These are phyloP conservation scores for Sarcophaga subvicina DNA, from an alignment of 2,888 invertebrate genomes.

Conservation along the genomic window DNA sequence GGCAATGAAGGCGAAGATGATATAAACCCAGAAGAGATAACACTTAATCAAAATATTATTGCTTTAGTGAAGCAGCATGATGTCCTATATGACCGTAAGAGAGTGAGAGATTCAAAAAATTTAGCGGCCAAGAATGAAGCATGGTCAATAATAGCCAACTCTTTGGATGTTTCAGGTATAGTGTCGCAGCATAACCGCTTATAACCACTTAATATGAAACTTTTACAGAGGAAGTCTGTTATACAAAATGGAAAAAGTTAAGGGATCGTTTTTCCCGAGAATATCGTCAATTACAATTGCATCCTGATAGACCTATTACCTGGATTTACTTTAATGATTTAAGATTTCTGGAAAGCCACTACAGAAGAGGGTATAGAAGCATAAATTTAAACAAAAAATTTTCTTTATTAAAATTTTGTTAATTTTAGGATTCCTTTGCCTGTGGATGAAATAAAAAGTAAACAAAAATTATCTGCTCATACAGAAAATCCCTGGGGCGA, in stretches of 20 bases:
- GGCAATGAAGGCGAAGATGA: constrained; percentile 55
- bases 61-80: constrained; percentile 76
- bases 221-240: constrained; percentile 75
- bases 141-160: constrained; percentile 76
- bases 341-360: constrained; percentile 75
- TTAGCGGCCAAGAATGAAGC: constrained; percentile 77
- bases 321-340: constrained; percentile 77
- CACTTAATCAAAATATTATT: constrained; percentile 75
- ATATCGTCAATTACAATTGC: constrained; percentile 75
- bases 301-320: constrained; percentile 72
- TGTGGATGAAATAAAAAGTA: constrained; percentile 62
- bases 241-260: constrained; percentile 77
- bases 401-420: neutral
- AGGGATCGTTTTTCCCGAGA: constrained; percentile 78
- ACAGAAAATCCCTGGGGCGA: constrained; percentile 76
- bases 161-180: constrained; percentile 74
- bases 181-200: neutral
- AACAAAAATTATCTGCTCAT: constrained; percentile 32
- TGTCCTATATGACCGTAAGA: constrained; percentile 76
- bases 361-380: constrained; percentile 73
- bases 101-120: constrained; percentile 78
- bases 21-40: constrained; percentile 71
- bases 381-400: neutral
- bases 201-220: neutral
- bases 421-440: constrained; percentile 65